Evolutionary conservation across 2,888 invertebrate species (phyloP).

Genomic region (Choristoneura rosaceana): DNA sequence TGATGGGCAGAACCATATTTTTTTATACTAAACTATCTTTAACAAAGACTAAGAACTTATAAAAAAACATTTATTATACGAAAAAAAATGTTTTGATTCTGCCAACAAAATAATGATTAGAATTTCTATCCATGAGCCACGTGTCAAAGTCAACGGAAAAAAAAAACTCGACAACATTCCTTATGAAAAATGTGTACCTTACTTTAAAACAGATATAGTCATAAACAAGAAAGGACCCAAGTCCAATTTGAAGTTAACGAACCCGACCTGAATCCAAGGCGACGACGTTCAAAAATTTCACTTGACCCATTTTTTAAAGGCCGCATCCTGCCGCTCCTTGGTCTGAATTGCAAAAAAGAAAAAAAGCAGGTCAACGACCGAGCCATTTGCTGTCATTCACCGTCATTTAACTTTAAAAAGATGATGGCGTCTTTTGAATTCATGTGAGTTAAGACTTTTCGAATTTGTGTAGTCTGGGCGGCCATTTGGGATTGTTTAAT

Average conservation of each 20-base stretch:
- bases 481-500: constrained; percentile 65
- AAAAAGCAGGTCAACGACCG: constrained; percentile 65
- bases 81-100: too few species aligned
- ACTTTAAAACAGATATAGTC: background rate
- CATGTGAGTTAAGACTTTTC: background rate
- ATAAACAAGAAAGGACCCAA: constrained; percentile 53
- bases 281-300: constrained; percentile 58
- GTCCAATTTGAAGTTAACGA: constrained; percentile 54
- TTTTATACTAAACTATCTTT: too few species aligned
- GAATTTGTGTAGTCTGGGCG: constrained; percentile 1
- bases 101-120: too few species aligned
- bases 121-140: too few species aligned
- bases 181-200: too few species aligned
- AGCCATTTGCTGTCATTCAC: constrained; percentile 42
- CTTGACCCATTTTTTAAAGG: constrained; percentile 75
- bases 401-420: constrained; percentile 5
- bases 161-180: too few species aligned
- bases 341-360: constrained; percentile 58
- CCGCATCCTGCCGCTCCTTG: constrained; percentile 57
- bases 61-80: too few species aligned
- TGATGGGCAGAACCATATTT: too few species aligned
- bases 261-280: constrained; percentile 69
- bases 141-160: too few species aligned
- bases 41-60: too few species aligned
- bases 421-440: constrained; percentile 2